Conservation (phyloP, 35 echinoderm and acorn worm species). For the Amphiura filiformis region DNA sequence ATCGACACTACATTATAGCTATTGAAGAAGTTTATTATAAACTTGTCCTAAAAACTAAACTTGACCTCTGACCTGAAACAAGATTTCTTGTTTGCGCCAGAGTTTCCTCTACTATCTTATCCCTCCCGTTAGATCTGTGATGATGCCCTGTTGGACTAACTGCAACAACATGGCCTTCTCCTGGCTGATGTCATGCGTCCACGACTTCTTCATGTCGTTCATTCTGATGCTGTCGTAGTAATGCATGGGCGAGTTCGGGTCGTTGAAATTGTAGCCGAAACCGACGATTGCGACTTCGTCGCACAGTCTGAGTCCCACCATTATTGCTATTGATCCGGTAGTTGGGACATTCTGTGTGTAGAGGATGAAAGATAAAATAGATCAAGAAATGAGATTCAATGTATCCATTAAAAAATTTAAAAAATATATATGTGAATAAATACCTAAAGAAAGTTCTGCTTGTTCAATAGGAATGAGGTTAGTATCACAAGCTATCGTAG, state of each 20-base stretch:
- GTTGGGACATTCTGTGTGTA: slow-evolving; percentile 89
- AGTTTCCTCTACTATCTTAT: slow-evolving; percentile 10
- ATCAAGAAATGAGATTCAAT: too few relatives aligned
- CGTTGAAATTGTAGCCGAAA: slow-evolving; percentile 73
- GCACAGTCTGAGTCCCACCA: slow-evolving; percentile 61
- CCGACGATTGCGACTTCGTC: slow-evolving; percentile 88
- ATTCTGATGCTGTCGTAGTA: slow-evolving; percentile 86
- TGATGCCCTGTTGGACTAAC: slow-evolving; percentile 77
- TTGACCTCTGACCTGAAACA: too few relatives aligned
- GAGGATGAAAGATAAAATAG: too few relatives aligned
- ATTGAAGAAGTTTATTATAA: too few relatives aligned
- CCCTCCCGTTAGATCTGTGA: slow-evolving; percentile 80
- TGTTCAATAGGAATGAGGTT: too few relatives aligned
- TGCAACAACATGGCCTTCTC: slow-evolving; percentile 54
- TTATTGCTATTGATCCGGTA: slow-evolving; percentile 71
- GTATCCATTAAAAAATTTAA: too few relatives aligned
- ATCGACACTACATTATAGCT: too few relatives aligned
- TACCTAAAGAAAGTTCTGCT: too few relatives aligned
- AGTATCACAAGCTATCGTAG: too few relatives aligned
- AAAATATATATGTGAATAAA: too few relatives aligned
- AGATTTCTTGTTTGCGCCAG: too few relatives aligned
- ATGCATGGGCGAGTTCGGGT: slow-evolving; percentile 72
- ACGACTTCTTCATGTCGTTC: slow-evolving; percentile 49
- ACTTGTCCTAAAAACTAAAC: too few relatives aligned
- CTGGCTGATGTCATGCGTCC: slow-evolving; percentile 66